phyloP scores from a whole-genome alignment of 2,888 invertebrate genomes.

The Agrilus biguttatus region DNA sequence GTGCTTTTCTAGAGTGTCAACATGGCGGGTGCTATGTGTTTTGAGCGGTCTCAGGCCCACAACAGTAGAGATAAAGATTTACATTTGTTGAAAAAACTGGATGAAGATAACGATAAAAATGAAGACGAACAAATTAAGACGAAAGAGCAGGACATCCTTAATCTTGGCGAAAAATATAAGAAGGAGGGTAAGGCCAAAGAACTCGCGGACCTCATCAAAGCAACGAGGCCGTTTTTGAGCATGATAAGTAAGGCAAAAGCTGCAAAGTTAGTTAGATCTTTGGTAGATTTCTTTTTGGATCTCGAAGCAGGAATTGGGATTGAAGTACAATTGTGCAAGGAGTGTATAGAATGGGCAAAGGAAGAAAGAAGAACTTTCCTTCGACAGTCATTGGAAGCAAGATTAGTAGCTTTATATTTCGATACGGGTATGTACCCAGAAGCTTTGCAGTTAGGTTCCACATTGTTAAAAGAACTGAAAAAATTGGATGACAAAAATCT shows the following conservation, averaged over 20 bases:
- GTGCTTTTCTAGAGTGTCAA: conserved; percentile 33
- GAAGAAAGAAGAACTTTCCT: conserved; percentile 94
- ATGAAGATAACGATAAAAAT: conserved; percentile 60
- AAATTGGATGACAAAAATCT: conserved; percentile 98
- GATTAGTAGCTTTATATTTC: conserved; percentile 88
- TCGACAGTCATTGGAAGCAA: conserved; percentile 87
- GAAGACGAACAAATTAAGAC: conserved; percentile 80
- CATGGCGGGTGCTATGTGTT: conserved; percentile 86
- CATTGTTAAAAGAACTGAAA: conserved; percentile 86
- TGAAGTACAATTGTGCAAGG: conserved; percentile 84
- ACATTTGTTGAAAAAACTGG: conserved; percentile 58
- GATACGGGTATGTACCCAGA: conserved; percentile 83
- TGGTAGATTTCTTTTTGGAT: conserved; percentile 95
- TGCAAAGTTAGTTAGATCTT: conserved; percentile 88
- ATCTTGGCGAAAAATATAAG: conserved; percentile 83
- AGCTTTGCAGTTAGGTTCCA: conserved; percentile 70
- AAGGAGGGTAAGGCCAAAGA: conserved; percentile 89
- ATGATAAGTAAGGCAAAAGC: conserved; percentile 98
- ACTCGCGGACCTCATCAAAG: conserved; percentile 82
- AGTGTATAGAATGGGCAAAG: conserved; percentile 99
- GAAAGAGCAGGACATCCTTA: conserved; percentile 88
- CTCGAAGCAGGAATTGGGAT: conserved; percentile 93
- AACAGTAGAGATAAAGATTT: conserved; percentile 62
- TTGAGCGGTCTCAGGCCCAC: conserved; percentile 69
- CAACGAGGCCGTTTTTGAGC: conserved; percentile 87